Percentiles rank a stretch among this genome's conserved stretches.
These are phyloP conservation scores for Ianthella basta DNA, from an alignment of 37 sponge, comb jelly and placozoan genomes.

Conservation along the genomic window DNA sequence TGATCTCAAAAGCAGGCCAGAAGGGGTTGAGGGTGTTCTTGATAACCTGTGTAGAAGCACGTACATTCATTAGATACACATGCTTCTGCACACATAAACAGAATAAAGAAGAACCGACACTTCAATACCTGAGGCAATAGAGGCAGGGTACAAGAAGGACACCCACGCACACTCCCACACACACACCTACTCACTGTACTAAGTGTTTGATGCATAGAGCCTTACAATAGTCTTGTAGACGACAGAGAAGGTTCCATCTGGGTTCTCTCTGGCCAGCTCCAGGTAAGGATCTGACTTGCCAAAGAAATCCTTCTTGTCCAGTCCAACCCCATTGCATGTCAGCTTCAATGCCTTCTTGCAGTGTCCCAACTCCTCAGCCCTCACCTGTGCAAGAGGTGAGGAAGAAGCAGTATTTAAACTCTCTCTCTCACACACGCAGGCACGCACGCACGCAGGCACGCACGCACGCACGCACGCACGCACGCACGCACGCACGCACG, in stretches of 20 bases:
- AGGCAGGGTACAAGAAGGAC: too few species aligned
- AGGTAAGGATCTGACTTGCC: conserved; percentile 86
- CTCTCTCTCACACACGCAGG: too few species aligned
- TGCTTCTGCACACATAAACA: neutral
- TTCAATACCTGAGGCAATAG: too few species aligned
- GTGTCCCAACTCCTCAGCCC: conserved; percentile 64
- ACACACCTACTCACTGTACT: neutral
- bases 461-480: neutral
- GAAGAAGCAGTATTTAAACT: neutral
- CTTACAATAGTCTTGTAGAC: conserved; percentile 67
- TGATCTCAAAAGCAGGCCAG: conserved; percentile 75
- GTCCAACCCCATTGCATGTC: conserved; percentile 43
- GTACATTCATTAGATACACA: neutral
- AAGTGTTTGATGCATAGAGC: neutral
- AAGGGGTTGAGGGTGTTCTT: conserved; percentile 91
- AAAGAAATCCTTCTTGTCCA: conserved; percentile 93
- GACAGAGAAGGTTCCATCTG: conserved; percentile 68
- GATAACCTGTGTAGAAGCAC: conserved; percentile 47
- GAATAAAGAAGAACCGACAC: too few species aligned
- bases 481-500: too few species aligned
- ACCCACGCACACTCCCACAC: too few species aligned
- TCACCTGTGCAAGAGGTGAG: conserved; percentile 43
- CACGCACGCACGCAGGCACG: neutral
- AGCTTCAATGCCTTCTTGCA: conserved; percentile 34
- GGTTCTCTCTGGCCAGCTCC: conserved; percentile 64